Evolutionary conservation across 2,113 vertebrate species (phyloP).

Genomic region (Leptodactylus fuscus): DNA sequence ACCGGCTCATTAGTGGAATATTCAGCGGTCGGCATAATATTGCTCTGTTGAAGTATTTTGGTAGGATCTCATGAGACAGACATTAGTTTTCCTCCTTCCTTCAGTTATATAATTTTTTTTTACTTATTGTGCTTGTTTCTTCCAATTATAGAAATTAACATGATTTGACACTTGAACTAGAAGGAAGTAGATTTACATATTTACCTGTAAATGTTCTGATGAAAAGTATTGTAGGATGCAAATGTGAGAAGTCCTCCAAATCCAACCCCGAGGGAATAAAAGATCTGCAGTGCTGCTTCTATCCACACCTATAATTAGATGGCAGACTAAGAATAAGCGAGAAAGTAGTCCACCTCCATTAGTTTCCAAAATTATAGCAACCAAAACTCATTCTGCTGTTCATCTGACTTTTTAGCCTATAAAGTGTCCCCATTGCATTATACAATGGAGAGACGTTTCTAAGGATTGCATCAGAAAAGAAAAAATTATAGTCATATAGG

Average conservation of each 20-base stretch:
- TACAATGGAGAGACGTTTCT: no score
- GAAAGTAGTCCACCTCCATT: no score
- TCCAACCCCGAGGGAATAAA: constrained; percentile 82
- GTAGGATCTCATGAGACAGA: background rate
- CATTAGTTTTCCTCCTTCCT: background rate
- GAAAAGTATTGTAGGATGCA: constrained; percentile 82
- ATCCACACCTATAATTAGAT: constrained; percentile 77
- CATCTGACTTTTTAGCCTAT: no score
- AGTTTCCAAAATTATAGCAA: no score
- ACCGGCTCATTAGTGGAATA: background rate
- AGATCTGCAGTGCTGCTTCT: constrained; percentile 82
- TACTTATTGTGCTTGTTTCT: background rate
- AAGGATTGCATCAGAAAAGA: no score
- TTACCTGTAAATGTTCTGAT: constrained; percentile 84
- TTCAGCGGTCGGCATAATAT: background rate
- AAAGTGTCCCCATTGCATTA: no score
- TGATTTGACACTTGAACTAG: no score
- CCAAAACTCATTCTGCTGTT: no score
- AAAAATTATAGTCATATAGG: no score
- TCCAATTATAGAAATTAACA: no score
- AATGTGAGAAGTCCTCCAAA: constrained; percentile 84
- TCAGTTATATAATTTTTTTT: background rate
- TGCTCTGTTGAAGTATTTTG: background rate
- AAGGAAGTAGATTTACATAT: constrained; percentile 1
- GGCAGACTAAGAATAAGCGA: background rate